Base-by-base conservation (phyloP, 1,140 invertebrate species). In the Drosophila chauvacae region DNA sequence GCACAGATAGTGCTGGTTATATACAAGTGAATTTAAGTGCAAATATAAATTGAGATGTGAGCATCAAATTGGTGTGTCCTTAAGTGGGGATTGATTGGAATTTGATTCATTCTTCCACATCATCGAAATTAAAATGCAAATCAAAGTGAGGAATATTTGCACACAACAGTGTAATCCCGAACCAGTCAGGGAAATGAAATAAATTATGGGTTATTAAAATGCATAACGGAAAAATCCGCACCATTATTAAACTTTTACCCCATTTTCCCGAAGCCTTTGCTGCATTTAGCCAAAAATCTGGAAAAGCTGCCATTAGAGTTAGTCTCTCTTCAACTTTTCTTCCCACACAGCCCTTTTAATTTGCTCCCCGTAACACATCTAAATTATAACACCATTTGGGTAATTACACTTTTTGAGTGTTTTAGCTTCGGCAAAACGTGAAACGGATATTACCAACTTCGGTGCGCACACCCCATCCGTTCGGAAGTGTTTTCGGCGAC, bases 371-470 rank as follows among this genome's bases (percentile, higher is more conserved):
- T 37, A 18, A 70, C 75, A 77, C 78, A 68, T 80, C 85, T 88
- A 90, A 88, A 90, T 88, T 88, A 88, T 81, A 90, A 84, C 81
- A 69, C 85, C 85, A 88, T 88, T 88, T 88, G 77, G 80, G 85
- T 88, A 88, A 88, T 88, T 88, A 90, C 85, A 90, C 81, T 90
- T 88, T 88, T 84, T 64, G 83, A 87, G 80, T 83, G 82, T 86
- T 87, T 87, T 73, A 69, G 77, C 84, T 60, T 70, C 56, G 44
- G 35, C 56, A 77, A 88, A 82, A 59, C 61, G 69, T 47, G 68
- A 62, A 85, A 72, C 83, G 73, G 73, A 81, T 88, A 84, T 88
- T 80, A 69, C 77, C 62, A 65, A 61, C 65, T 63, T 73, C 20
- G 53, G 35, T 14, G 30, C 45, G 20, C 28, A 26, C 51, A 18